phyloP scores from a whole-genome alignment of 2,888 invertebrate genomes.

The Pheosia tremula region DNA sequence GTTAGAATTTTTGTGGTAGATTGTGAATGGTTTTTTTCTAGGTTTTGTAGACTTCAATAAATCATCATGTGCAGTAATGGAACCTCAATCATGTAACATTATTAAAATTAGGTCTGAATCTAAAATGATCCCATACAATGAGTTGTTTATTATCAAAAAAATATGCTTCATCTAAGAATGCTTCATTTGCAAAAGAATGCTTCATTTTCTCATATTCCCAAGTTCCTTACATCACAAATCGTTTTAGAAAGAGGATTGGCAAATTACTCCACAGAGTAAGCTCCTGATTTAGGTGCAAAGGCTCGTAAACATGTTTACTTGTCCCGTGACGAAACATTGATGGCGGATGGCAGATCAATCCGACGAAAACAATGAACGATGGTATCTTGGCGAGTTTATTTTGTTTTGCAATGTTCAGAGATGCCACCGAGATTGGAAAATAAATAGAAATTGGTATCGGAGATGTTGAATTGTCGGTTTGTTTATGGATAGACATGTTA shows the following conservation, averaged over 20 bases:
- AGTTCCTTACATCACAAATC: not conserved
- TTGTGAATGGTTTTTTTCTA: too few species aligned
- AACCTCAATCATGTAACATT: too few species aligned
- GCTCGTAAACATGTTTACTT: conserved; percentile 54
- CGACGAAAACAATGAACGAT: conserved; percentile 19
- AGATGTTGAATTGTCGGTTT: conserved; percentile 13
- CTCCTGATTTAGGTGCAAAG: conserved; percentile 38
- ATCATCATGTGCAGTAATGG: too few species aligned
- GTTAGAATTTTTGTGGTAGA: too few species aligned
- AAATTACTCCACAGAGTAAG: not conserved
- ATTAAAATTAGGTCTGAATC: too few species aligned
- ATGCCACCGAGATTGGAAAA: conserved; percentile 11
- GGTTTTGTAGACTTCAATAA: too few species aligned
- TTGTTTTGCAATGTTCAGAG: conserved; percentile 27
- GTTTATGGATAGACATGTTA: not conserved
- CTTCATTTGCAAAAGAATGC: too few species aligned
- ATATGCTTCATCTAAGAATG: too few species aligned
- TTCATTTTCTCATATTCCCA: too few species aligned
- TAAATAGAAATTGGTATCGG: conserved; percentile 12
- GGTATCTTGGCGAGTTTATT: conserved; percentile 35
- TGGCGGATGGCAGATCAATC: conserved; percentile 22
- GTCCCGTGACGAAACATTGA: conserved; percentile 10
- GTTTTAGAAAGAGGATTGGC: not conserved
- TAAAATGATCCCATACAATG: too few species aligned
- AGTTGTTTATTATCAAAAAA: too few species aligned